phyloP scores from a whole-genome alignment of 2,113 vertebrate species.

The Peromyscus californicus region DNA sequence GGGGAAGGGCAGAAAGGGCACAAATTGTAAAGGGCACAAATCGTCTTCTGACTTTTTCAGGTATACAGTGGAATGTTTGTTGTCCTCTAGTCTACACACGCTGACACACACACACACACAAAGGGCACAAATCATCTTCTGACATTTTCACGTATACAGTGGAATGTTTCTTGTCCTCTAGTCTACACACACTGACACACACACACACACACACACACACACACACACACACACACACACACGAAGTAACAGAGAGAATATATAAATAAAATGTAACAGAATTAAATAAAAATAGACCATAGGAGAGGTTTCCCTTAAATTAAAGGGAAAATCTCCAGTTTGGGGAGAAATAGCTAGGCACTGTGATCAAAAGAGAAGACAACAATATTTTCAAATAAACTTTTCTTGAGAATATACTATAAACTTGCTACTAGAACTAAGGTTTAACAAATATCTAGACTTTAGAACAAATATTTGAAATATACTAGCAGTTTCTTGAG shows the following conservation, averaged over 20 bases:
- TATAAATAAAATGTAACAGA: neutral
- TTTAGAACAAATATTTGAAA: neutral
- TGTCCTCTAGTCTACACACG: neutral
- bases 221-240: neutral
- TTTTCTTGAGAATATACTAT: neutral
- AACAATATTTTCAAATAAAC: neutral
- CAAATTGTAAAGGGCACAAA: neutral
- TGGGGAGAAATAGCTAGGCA: neutral
- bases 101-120: too few relatives aligned
- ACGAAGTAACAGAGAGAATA: neutral
- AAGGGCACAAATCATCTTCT: neutral
- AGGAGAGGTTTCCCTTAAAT: neutral
- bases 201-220: neutral
- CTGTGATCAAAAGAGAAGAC: neutral
- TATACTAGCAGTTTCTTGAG: neutral
- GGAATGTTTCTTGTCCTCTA: neutral
- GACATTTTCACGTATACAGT: neutral
- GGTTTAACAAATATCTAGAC: neutral
- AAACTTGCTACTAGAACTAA: neutral
- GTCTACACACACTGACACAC: neutral
- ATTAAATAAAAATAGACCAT: neutral
- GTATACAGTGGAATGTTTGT: neutral
- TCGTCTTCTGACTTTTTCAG: neutral
- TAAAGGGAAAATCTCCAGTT: neutral
- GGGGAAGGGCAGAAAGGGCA: neutral